These are phyloP conservation scores for Conchocele bisecta DNA, from an alignment of 2,888 invertebrate genomes.

Conservation along the genomic window DNA sequence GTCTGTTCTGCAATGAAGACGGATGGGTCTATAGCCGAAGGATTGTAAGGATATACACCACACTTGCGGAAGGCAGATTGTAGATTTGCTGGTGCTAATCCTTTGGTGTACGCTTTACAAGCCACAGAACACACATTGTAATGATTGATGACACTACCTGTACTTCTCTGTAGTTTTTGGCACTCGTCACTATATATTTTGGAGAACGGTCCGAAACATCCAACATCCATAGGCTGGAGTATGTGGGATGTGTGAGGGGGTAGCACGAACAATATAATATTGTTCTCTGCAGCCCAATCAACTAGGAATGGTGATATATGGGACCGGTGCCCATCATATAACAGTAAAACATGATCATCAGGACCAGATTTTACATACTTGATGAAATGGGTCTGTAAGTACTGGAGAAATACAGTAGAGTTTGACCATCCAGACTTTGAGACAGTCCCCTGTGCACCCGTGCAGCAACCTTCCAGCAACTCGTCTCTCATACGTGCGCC, in stretches of 20 bases:
- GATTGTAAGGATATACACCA: too few species aligned
- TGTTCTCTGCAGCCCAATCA: background rate
- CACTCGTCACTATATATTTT: too few species aligned
- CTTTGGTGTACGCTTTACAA: too few species aligned
- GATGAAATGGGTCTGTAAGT: background rate
- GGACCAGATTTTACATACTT: background rate
- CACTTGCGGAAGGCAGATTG: too few species aligned
- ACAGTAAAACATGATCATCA: background rate
- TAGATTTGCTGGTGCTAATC: too few species aligned
- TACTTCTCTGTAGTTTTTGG: too few species aligned
- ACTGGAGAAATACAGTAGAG: background rate
- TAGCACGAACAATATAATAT: background rate
- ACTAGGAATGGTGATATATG: background rate
- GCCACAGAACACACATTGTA: too few species aligned
- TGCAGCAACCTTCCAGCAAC: background rate
- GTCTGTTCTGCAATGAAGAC: too few species aligned
- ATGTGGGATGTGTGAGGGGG: background rate
- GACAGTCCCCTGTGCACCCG: background rate
- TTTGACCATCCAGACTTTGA: background rate
- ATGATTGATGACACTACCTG: too few species aligned
- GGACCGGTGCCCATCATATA: background rate
- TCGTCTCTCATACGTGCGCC: constrained; percentile 1
- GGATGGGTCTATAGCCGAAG: too few species aligned
- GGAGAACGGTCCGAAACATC: too few species aligned
- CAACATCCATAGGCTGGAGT: too few species aligned